Percentiles rank a stretch among this genome's conserved stretches.
These are phyloP conservation scores for Cercocebus atys DNA, from an alignment of 2,113 vertebrate species.

Conservation along the genomic window DNA sequence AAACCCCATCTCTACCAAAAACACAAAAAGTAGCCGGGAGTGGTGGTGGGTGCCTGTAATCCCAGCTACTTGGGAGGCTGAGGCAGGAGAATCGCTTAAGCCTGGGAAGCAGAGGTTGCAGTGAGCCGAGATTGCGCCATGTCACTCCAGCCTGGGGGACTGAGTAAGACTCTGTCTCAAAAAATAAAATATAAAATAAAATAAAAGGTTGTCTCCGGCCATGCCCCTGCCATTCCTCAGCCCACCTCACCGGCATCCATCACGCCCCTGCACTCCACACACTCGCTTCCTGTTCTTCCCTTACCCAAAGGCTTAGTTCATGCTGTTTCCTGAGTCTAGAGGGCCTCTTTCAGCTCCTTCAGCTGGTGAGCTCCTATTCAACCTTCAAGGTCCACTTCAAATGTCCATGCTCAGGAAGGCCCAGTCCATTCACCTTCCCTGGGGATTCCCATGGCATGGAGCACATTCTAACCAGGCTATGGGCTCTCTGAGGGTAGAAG, in stretches of 20 bases:
- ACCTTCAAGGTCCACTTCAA: not conserved
- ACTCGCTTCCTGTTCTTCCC: not conserved
- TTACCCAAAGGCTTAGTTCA: not conserved
- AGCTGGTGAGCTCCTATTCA: not conserved
- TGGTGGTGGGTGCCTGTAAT: too few relatives aligned
- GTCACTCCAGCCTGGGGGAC: too few relatives aligned
- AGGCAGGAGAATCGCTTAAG: too few relatives aligned
- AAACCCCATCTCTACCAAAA: too few relatives aligned
- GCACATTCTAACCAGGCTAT: not conserved
- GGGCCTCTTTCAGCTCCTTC: not conserved
- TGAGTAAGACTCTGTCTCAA: not conserved
- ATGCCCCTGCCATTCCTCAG: not conserved
- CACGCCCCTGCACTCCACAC: fast-evolving
- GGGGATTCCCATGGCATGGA: not conserved
- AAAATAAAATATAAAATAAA: not conserved
- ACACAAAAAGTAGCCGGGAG: too few relatives aligned
- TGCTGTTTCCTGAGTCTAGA: not conserved
- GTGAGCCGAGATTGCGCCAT: too few relatives aligned
- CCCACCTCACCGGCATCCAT: fast-evolving
- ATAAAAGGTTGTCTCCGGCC: fast-evolving
- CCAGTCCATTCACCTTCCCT: not conserved
- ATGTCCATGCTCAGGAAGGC: not conserved
- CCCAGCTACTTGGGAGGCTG: too few relatives aligned
- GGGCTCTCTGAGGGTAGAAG: not conserved
- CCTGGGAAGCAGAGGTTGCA: too few relatives aligned